phyloP scores from a whole-genome alignment of 2,797 vertebrate species.

The Myripristis jacobus region DNA sequence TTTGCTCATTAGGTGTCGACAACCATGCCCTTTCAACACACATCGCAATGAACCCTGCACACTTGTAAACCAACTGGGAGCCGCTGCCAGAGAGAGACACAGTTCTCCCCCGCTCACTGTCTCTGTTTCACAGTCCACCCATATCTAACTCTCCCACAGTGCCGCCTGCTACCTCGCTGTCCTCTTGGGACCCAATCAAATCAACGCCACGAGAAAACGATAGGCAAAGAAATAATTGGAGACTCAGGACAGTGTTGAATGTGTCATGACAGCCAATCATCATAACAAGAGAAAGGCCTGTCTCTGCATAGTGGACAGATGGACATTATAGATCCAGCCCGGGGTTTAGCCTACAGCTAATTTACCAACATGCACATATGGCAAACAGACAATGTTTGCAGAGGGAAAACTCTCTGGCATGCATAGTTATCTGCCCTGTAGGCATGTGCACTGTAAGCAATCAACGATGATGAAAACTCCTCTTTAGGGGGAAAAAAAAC shows the following conservation, averaged over 20 bases:
- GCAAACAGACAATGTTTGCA: conserved; percentile 22
- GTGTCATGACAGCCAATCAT: conserved; percentile 81
- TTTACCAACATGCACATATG: conserved; percentile 50
- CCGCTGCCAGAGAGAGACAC: neutral
- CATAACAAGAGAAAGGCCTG: conserved; percentile 68
- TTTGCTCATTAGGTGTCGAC: conserved; percentile 31
- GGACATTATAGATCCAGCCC: conserved; percentile 46
- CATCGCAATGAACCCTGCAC: conserved; percentile 49
- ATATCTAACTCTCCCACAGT: conserved; percentile 51
- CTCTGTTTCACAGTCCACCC: conserved; percentile 9
- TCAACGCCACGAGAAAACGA: conserved; percentile 72
- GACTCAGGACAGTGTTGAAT: conserved; percentile 69
- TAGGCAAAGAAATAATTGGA: conserved; percentile 78
- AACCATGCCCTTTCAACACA: conserved; percentile 49
- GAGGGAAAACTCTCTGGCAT: conserved; percentile 30
- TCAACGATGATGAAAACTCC: conserved; percentile 42
- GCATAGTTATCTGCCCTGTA: conserved; percentile 26
- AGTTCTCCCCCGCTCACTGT: conserved; percentile 10
- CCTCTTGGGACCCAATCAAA: conserved; percentile 76
- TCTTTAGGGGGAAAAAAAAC: neutral
- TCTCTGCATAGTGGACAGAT: conserved; percentile 63
- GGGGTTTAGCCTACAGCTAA: conserved; percentile 62
- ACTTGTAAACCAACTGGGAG: conserved; percentile 46
- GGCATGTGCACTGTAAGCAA: conserved; percentile 37
- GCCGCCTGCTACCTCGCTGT: conserved; percentile 48